Percentiles rank a stretch among this genome's conserved stretches.
Conservation (phyloP, 2,113 vertebrate genomes). For the Cinclus mexicanus region DNA sequence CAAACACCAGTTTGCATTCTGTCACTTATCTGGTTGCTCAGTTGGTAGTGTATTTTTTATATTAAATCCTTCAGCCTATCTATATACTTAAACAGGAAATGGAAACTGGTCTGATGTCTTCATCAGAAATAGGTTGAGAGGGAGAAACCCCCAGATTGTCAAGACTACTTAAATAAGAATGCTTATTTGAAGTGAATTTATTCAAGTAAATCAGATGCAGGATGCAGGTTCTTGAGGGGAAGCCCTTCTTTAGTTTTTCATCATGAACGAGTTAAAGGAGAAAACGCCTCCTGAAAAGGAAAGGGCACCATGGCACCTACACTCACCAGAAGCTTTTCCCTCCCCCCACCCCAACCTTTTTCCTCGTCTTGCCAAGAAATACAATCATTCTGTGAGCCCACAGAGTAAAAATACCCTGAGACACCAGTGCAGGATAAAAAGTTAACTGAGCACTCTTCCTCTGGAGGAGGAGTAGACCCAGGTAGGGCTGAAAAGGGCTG, state of each 20-base stretch:
- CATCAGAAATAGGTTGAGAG: not conserved
- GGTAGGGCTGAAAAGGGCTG: not conserved
- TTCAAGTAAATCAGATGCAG: not conserved
- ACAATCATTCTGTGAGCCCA: not conserved
- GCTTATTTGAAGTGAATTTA: no score
- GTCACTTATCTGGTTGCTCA: not conserved
- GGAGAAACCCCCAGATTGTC: not conserved
- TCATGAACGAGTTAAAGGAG: not conserved
- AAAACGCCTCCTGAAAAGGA: not conserved
- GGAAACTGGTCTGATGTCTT: not conserved
- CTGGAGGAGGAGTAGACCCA: not conserved
- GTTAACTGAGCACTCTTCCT: not conserved
- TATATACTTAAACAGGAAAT: not conserved
- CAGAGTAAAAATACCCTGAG: not conserved
- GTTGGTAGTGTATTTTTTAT: not conserved
- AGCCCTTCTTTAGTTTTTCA: not conserved
- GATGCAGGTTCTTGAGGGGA: not conserved
- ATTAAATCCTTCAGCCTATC: not conserved
- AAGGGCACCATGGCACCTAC: not conserved
- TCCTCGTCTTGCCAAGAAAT: not conserved
- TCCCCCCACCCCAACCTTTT: accelerated
- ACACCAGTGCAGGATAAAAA: not conserved
- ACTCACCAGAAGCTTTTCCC: not conserved
- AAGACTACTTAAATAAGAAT: not conserved
- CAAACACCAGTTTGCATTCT: not conserved